Percentiles rank a stretch among this genome's conserved stretches.
phyloP scores from a whole-genome alignment of 2,888 invertebrate genomes.

The Invenusta paracnida region DNA sequence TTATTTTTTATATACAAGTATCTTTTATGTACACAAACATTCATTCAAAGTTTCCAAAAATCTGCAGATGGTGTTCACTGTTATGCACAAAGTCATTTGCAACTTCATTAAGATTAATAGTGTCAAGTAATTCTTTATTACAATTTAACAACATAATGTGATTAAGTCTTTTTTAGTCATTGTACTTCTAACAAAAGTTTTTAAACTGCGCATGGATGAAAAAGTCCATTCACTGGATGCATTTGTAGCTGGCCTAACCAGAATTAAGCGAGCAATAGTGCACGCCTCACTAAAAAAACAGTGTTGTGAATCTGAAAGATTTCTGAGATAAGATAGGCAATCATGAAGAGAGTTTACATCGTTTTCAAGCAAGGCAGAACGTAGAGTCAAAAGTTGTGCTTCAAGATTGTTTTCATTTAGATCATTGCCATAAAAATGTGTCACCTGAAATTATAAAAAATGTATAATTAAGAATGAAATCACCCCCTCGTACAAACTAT shows the following conservation, averaged over 20 bases:
- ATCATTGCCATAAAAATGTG: not conserved
- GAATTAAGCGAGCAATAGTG: constrained; percentile 1
- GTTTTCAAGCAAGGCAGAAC: not conserved
- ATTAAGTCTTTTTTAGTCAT: not conserved
- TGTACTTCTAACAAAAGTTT: not conserved
- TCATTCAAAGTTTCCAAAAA: not conserved
- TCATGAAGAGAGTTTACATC: not conserved
- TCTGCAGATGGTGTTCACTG: constrained; percentile 5
- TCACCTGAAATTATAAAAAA: not conserved
- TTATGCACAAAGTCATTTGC: not conserved
- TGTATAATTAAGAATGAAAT: too few species aligned
- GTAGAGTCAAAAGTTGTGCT: not conserved
- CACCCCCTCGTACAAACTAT: not conserved
- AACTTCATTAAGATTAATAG: too few species aligned
- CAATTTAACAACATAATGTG: not conserved
- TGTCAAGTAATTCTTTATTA: not conserved
- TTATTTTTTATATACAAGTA: too few species aligned
- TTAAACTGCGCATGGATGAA: not conserved
- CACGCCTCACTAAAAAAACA: constrained; percentile 4
- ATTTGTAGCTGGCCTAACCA: not conserved
- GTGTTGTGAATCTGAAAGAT: not conserved
- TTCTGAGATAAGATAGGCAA: not conserved
- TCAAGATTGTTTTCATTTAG: not conserved
- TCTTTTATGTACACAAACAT: too few species aligned
- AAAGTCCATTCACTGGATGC: not conserved